phyloP scores from a whole-genome alignment of 2,113 vertebrate species.

The Xenopus laevis region DNA sequence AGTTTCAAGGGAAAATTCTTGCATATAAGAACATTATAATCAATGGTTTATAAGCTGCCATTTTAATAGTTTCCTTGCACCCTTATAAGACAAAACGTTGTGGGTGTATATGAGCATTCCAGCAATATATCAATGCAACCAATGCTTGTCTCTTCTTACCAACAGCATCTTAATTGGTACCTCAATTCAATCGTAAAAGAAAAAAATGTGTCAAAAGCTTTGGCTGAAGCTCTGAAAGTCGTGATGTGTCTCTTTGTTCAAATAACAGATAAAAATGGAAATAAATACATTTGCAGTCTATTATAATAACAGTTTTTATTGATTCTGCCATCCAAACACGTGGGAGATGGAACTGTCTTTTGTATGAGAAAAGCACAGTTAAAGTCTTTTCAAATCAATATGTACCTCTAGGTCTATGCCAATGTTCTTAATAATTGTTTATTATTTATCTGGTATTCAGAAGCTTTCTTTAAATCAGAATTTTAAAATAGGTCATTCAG shows the following conservation, averaged over 20 bases:
- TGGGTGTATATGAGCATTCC: background rate
- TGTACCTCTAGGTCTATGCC: accelerated
- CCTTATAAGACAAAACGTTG: background rate
- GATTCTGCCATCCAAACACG: background rate
- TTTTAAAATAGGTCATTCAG: background rate
- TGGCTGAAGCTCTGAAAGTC: background rate
- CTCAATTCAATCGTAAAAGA: background rate
- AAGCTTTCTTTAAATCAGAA: slow-evolving; percentile 8
- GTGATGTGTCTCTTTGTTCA: slow-evolving; percentile 27
- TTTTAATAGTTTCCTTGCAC: too few relatives aligned
- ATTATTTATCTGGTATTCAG: background rate
- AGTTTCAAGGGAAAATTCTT: too few relatives aligned
- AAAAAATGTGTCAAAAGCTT: slow-evolving; percentile 19
- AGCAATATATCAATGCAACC: background rate
- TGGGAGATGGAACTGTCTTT: slow-evolving; percentile 8
- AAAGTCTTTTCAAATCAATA: slow-evolving; percentile 4
- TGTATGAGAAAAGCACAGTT: background rate
- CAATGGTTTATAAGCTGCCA: too few relatives aligned
- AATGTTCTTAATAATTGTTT: background rate
- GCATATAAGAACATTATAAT: too few relatives aligned
- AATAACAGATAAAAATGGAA: slow-evolving; percentile 15
- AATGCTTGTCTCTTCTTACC: slow-evolving; percentile 2
- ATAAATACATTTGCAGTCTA: slow-evolving; percentile 38
- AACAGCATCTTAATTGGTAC: slow-evolving; percentile 23
- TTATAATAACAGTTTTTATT: slow-evolving; percentile 16